phyloP scores from a whole-genome alignment of 2,888 invertebrate genomes.

The Drosophila buzzatii region DNA sequence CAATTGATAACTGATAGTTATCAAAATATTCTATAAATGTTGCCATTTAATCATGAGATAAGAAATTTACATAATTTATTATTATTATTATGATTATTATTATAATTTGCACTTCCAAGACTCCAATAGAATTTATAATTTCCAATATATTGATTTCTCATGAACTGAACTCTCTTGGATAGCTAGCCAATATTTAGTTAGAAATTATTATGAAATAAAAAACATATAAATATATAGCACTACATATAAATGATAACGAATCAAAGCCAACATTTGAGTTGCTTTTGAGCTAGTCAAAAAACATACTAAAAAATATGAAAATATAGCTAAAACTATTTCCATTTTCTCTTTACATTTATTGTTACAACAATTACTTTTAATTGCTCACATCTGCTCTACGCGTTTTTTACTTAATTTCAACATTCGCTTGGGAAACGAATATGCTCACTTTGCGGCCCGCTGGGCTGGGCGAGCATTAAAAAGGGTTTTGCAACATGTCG shows the following conservation, averaged over 20 bases:
- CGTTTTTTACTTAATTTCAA: too few relatives aligned
- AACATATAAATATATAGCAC: neutral
- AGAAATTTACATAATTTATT: too few relatives aligned
- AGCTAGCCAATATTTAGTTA: too few relatives aligned
- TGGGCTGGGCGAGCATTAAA: conserved; percentile 3
- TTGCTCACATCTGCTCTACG: neutral
- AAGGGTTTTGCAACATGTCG: conserved; percentile 30
- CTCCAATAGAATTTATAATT: too few relatives aligned
- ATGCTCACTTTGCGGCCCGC: neutral
- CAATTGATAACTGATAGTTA: neutral
- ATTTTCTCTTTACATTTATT: neutral
- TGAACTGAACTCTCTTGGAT: rapidly evolving
- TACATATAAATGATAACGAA: neutral
- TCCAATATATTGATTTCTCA: too few relatives aligned
- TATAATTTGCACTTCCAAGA: too few relatives aligned
- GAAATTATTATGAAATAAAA: neutral
- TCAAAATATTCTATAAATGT: neutral
- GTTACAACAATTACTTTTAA: neutral
- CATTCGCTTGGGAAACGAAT: neutral
- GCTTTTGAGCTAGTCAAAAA: too few relatives aligned
- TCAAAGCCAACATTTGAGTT: too few relatives aligned
- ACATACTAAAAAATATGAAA: neutral
- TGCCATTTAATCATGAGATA: neutral
- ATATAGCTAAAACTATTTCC: neutral
- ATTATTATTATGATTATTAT: too few relatives aligned